A percentile compares a stretch with the other conserved stretches of the same genome.
Evolutionary conservation across 1,140 invertebrate genomes (phyloP).

Genomic region (Dryas iulia): DNA sequence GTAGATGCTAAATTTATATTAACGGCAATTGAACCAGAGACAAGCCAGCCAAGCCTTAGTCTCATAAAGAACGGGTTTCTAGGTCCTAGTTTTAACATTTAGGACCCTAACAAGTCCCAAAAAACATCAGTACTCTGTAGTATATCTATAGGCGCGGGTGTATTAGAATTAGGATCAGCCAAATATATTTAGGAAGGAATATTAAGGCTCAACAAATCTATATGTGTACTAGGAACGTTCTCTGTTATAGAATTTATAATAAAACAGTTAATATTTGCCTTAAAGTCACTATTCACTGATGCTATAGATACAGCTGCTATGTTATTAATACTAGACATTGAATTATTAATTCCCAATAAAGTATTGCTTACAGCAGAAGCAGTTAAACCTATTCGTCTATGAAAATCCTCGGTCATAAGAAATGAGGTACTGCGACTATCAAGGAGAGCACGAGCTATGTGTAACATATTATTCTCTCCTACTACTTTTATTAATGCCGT

Average conservation of each 20-base stretch:
- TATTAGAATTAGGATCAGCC: slow-evolving; percentile 48
- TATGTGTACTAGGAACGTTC: slow-evolving; percentile 20
- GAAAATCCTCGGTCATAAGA: slow-evolving; percentile 31
- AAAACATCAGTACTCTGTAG: slow-evolving; percentile 38
- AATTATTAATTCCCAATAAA: slow-evolving; percentile 3
- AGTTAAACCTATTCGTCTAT: slow-evolving; percentile 24
- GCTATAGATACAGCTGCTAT: slow-evolving; percentile 23
- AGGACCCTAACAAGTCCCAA: slow-evolving; percentile 34
- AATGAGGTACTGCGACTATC: slow-evolving; percentile 22
- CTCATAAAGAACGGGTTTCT: slow-evolving; percentile 31
- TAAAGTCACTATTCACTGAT: slow-evolving; percentile 32
- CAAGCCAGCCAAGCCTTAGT: slow-evolving; percentile 38
- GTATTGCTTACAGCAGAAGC: slow-evolving; percentile 25
- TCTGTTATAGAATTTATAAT: slow-evolving; percentile 32
- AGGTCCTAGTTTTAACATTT: slow-evolving; percentile 35
- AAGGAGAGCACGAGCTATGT: slow-evolving; percentile 22
- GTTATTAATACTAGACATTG: slow-evolving; percentile 25
- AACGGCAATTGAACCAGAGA: slow-evolving; percentile 27
- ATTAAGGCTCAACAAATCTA: slow-evolving; percentile 27
- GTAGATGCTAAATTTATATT: not conserved
- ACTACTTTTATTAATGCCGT: slow-evolving; percentile 33
- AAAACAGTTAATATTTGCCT: slow-evolving; percentile 32
- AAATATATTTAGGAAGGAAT: slow-evolving; percentile 35
- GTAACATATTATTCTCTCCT: slow-evolving; percentile 18
- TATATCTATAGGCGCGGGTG: slow-evolving; percentile 30